Base-by-base conservation (phyloP, 2,113 vertebrate genomes). In the Cheilinus undulatus region DNA sequence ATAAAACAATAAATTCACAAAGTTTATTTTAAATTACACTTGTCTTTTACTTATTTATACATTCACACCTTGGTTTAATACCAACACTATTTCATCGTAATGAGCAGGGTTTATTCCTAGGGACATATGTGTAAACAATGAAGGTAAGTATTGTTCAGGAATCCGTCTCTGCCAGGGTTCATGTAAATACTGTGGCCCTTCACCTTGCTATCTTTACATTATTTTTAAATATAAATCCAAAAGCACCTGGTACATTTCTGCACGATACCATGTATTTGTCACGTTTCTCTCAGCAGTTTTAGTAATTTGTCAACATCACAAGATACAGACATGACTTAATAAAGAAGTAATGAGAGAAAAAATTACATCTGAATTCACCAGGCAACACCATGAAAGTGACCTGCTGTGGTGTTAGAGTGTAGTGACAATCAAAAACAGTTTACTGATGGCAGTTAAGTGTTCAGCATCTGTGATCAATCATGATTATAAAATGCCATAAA, bases 1-100 rank as follows among this genome's bases (percentile, higher is more conserved):
- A 91, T 91, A 92, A 93, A 93, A 90, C 91, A 94, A 94, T 94
- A 94, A 94, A 94, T 92, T 94, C 89, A 92, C 92, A 94, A 93
- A 93, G 93, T 94, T 94, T 94, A 94, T 94, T 94, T 94, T 93
- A 94, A 92, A 93, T 88, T 88, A 91, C 34, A 83, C 42, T 86
- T 77, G 85, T 89, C 54, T 86, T 87, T 88, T 38, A 40, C 86
- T 85, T 32, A 61, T 77, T 78, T 40, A 4, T 54, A n/a, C 40
- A 17, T 46, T 19, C 58, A 3, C 4, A 22, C 19, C 17, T 42
- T n/a, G 22, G 14, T 19, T 45, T 3, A 24, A 32, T 30, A 17
- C 15, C 24, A 30, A 26, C 2, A 27, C 5, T n/a, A n/a, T n/a
- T n/a, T n/a, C n/a, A n/a, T n/a, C n/a, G n/a, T n/a, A n/a, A n/a